Conservation (phyloP, 2,797 vertebrate genomes). For the Trematomus bernacchii region DNA sequence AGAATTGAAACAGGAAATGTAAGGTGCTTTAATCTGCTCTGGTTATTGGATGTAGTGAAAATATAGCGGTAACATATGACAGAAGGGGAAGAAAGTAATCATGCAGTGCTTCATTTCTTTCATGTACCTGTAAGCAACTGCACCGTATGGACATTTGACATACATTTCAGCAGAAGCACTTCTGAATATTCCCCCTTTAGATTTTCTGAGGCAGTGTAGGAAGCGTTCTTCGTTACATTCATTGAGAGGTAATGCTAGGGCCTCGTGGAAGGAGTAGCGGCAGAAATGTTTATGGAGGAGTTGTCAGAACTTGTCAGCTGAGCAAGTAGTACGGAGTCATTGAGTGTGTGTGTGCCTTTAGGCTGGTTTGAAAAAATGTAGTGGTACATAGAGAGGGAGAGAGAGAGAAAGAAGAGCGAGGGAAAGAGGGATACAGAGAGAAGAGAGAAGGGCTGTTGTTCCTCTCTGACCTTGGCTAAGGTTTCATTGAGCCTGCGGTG, state of each 20-base stretch:
- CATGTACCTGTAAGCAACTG: slow-evolving; percentile 14
- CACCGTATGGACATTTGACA: slow-evolving; percentile 13
- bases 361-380: slow-evolving; percentile 33
- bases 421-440: slow-evolving; percentile 51
- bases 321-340: slow-evolving; percentile 52
- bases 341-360: slow-evolving; percentile 31
- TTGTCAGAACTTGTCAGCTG: slow-evolving; percentile 78
- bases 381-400: slow-evolving; percentile 36
- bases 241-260: slow-evolving; percentile 52
- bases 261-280: slow-evolving; percentile 55
- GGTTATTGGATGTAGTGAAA: slow-evolving; percentile 54
- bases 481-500: slow-evolving; percentile 77
- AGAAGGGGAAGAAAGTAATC: slow-evolving; percentile 31
- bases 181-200: slow-evolving; percentile 28
- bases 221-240: slow-evolving; percentile 45
- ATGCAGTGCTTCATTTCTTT: slow-evolving; percentile 19
- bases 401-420: slow-evolving; percentile 22
- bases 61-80: slow-evolving; percentile 22
- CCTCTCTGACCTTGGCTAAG: slow-evolving; percentile 83
- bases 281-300: slow-evolving; percentile 74
- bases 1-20: slow-evolving; percentile 39
- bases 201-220: slow-evolving; percentile 27
- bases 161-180: slow-evolving; percentile 25
- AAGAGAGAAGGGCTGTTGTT: slow-evolving; percentile 66
- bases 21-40: slow-evolving; percentile 43